Evolutionary conservation across 2,113 vertebrate species (phyloP).

Genomic region (Bagarius yarrelli): DNA sequence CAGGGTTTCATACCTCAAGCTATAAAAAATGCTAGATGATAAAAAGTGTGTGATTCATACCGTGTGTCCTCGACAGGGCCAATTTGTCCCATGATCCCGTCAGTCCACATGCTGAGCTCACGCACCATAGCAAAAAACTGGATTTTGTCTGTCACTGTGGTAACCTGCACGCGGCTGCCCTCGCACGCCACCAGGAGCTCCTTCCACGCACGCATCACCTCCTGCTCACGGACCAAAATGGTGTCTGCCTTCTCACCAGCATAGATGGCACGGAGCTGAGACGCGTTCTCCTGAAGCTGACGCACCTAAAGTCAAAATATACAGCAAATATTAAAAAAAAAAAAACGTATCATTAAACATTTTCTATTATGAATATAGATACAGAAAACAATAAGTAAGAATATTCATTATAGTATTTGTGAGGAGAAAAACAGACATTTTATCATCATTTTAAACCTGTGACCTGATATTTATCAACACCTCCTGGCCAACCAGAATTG

Average conservation of each 20-base stretch:
- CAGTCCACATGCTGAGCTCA: slow-evolving; percentile 93
- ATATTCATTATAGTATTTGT: neutral
- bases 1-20: neutral
- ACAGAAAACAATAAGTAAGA: neutral
- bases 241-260: slow-evolving; percentile 90
- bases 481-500: no score
- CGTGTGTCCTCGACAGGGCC: slow-evolving; percentile 82
- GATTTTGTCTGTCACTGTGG: slow-evolving; percentile 87
- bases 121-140: slow-evolving; percentile 88
- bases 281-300: slow-evolving; percentile 87
- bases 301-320: slow-evolving; percentile 71
- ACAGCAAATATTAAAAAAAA: neutral
- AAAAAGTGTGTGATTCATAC: slow-evolving; percentile 56
- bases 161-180: slow-evolving; percentile 83
- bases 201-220: slow-evolving; percentile 84
- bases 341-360: neutral
- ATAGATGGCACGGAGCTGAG: slow-evolving; percentile 84
- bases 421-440: neutral
- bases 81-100: slow-evolving; percentile 88
- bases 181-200: slow-evolving; percentile 80
- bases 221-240: slow-evolving; percentile 81
- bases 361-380: neutral
- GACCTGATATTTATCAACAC: no score
- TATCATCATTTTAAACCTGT: neutral
- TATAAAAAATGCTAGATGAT: neutral